Evolutionary conservation across 2,113 vertebrate species (phyloP).

Genomic region (Dolichallabes microphthalmus): DNA sequence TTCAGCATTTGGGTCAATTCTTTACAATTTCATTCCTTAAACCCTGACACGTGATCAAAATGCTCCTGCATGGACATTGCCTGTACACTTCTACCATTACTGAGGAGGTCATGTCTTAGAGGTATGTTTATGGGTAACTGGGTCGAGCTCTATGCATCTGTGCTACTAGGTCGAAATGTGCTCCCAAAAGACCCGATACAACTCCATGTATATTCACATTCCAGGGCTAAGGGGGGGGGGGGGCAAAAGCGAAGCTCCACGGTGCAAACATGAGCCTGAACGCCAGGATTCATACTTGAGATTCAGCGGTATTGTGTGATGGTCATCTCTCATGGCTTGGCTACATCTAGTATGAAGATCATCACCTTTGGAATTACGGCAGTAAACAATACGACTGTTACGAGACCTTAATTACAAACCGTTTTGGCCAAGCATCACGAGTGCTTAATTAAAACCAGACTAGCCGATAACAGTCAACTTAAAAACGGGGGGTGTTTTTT

Average conservation of each 20-base stretch:
- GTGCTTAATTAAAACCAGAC: background rate
- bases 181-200: conserved; percentile 20
- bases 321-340: background rate
- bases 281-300: background rate
- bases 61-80: background rate
- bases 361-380: background rate
- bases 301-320: background rate
- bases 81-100: background rate
- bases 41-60: background rate
- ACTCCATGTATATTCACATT: conserved; percentile 27
- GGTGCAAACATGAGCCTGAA: background rate
- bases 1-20: background rate
- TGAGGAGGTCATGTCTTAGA: conserved; percentile 20
- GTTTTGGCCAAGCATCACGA: background rate
- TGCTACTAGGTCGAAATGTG: conserved; percentile 22
- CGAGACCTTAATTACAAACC: background rate
- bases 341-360: background rate
- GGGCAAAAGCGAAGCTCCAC: background rate
- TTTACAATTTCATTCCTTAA: background rate
- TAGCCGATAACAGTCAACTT: background rate
- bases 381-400: background rate
- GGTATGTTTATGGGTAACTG: conserved; percentile 42
- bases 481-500: background rate
- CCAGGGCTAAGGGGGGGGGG: no score
- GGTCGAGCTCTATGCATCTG: conserved; percentile 39